Evolutionary conservation across 1,140 invertebrate species (phyloP).

Genomic region (Acromyrmex charruanus): DNA sequence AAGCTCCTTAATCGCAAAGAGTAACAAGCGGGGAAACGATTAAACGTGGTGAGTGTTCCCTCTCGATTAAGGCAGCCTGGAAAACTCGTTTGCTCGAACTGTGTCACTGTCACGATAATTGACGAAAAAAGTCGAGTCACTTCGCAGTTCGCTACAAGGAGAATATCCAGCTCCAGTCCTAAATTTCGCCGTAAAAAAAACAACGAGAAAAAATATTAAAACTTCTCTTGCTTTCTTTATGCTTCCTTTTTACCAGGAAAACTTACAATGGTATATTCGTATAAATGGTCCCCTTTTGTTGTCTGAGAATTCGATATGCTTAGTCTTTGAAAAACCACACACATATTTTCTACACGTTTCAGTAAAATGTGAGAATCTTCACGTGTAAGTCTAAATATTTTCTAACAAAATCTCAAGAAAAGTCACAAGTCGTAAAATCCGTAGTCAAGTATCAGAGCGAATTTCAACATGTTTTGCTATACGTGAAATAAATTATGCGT

Average conservation of each 20-base stretch:
- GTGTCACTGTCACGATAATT: constrained; percentile 61
- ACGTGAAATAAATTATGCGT: not conserved
- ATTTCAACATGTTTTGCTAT: not conserved
- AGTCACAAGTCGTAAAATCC: not conserved
- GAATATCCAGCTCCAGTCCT: not conserved
- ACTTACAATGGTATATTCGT: not conserved
- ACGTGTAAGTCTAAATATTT: not conserved
- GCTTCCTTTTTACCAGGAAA: not conserved
- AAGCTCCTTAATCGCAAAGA: constrained; percentile 27
- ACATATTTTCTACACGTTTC: not conserved
- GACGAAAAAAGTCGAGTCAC: constrained; percentile 52
- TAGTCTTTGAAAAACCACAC: not conserved
- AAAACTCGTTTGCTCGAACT: constrained; percentile 58
- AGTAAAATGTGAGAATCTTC: not conserved
- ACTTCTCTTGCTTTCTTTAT: not conserved
- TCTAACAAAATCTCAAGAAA: not conserved
- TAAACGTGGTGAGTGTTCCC: constrained; percentile 42
- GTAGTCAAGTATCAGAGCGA: not conserved
- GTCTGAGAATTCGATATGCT: not conserved
- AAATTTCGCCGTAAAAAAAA: not conserved
- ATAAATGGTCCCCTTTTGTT: not conserved
- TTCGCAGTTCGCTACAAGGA: constrained; percentile 1
- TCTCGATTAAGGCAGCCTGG: constrained; percentile 54
- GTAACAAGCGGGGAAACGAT: constrained; percentile 43
- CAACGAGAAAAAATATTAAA: not conserved